Base-by-base conservation (phyloP, 2,113 vertebrate species). In the Solea senegalensis region DNA sequence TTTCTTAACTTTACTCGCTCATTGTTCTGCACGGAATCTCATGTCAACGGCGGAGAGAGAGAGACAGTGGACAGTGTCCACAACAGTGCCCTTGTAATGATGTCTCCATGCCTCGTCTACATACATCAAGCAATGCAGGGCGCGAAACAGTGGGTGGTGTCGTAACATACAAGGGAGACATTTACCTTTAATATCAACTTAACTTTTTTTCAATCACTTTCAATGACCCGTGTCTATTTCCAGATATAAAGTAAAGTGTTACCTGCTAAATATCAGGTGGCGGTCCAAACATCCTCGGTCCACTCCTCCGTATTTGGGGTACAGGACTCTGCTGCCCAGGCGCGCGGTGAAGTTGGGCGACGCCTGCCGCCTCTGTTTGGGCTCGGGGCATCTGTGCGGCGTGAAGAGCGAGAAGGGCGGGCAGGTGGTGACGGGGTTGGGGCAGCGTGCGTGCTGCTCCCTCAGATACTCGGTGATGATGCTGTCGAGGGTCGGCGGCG, bases 401-500 rank as follows among this genome's bases (percentile, higher is more conserved):
- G 94, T 96, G 91, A 98, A 99, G 26, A 99, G 96, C 79, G 97
- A 98, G 85, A 99, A 99, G 43, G 96, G 97, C 41, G 97, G 97
- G 82, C 97, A 99, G 66, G 96, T 98, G 76, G 97, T 96, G 89
- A 99, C 97, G 0, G 97, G 97, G 85, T 99, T 98, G 89, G 96
- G 97, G 92, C 97, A 99, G 86, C 96, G 96, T 12, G 97, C 96
- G 0, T 99, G 97, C 76, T 99, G 97, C 81, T 99, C 96, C 78
- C 97, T 93, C 90, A 99, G 94, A 87, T 98, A 99, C 84, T 99
- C 97, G 3, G 96, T 99, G 91, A 99, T 98, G 93, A 99, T 99
- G 91, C 96, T 95, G 94, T 99, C 97, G 78, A 99, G 91, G 0
- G 95, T 94, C 16, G 97, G 97, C 1, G 97, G 97, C 49, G 96